Evolutionary conservation across 2,113 vertebrate genomes (phyloP).

Genomic region (Upupa epops): DNA sequence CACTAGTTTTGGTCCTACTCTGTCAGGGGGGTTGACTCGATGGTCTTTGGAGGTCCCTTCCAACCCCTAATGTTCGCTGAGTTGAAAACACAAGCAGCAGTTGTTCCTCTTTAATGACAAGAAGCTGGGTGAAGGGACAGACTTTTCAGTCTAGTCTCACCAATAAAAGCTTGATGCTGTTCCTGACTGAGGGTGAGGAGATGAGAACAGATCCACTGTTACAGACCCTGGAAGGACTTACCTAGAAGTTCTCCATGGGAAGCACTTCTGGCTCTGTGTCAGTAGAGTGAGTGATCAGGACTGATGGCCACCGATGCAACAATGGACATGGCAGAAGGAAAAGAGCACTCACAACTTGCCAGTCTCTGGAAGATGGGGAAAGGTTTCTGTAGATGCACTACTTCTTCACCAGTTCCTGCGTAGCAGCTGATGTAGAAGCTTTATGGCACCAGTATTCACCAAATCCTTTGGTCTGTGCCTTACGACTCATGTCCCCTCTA

Average conservation of each 20-base stretch:
- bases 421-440: neutral
- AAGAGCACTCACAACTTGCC: neutral
- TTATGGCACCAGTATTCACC: neutral
- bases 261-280: neutral
- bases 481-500: constrained; percentile 15
- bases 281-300: neutral
- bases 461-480: neutral
- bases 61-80: no score
- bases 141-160: neutral
- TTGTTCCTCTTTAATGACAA: neutral
- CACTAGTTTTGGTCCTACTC: no score
- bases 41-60: no score
- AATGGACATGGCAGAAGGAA: neutral
- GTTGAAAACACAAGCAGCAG: neutral
- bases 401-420: neutral
- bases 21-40: no score
- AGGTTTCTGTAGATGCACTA: neutral
- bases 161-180: neutral
- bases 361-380: neutral
- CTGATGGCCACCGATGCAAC: neutral
- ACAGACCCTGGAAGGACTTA: neutral
- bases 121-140: neutral
- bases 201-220: neutral
- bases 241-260: neutral
- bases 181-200: neutral